Conservation (phyloP, 1,140 invertebrate genomes). For the Pseudomyrmex flavicornis region DNA sequence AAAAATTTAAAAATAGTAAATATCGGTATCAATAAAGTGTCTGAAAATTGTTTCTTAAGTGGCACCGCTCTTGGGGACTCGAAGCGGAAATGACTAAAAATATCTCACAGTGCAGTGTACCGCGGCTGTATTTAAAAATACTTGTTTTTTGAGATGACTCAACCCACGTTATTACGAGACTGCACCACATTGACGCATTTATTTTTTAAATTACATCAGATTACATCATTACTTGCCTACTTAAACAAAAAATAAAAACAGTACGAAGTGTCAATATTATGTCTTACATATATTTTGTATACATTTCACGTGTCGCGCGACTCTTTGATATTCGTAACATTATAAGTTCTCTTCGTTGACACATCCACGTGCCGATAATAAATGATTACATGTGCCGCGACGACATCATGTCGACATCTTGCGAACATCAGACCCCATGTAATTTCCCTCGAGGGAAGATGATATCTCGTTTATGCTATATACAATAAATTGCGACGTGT, state of each 20-base stretch:
- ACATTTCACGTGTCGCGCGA: not conserved
- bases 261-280: no score
- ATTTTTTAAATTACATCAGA: not conserved
- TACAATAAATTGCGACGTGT: not conserved
- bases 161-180: not conserved
- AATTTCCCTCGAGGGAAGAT: slow-evolving; percentile 50
- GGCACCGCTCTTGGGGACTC: no score
- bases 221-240: not conserved
- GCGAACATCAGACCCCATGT: slow-evolving; percentile 35
- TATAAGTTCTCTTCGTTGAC: slow-evolving; percentile 33
- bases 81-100: no score
- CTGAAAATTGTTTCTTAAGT: no score
- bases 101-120: no score
- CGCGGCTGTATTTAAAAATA: not conserved
- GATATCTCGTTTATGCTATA: slow-evolving; percentile 56
- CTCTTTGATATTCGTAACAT: slow-evolving; percentile 3
- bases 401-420: slow-evolving; percentile 12
- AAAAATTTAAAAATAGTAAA: not conserved
- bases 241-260: no score
- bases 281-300: no score
- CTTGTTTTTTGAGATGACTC: not conserved
- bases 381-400: slow-evolving; percentile 24
- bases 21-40: not conserved
- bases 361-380: slow-evolving; percentile 15
- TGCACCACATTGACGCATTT: no score